Evolutionary conservation across 35 echinoderm and acorn worm genomes (phyloP), one percentile per base, ranked within the genome.

Genomic region (Eucidaris tribuloides): DNA sequence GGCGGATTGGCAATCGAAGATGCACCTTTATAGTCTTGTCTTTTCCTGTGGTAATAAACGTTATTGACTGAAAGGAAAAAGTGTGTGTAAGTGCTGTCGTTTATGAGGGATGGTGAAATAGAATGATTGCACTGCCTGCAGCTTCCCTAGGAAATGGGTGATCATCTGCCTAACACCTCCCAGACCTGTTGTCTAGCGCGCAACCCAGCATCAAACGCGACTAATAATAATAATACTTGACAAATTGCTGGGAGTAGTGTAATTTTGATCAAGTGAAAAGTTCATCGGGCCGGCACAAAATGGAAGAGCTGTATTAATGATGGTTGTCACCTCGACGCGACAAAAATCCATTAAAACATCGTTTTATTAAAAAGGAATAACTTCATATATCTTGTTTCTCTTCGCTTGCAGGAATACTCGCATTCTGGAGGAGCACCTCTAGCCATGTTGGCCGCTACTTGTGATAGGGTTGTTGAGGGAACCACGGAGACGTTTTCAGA

Each of bases 391-490:
- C 68, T 41, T 74, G 36, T 74, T 42, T 74, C 64, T 68, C 35
- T 68, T 68, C 48, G 9, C 37, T 40, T 74, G 41, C 68, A 74
- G 68, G 68, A 19, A 41, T 36, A 22, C 18, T 74, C 41, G 68
- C 34, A 36, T 41, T 42, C 29, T 42, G 68, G 68, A 74, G n/a
- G 9, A 11, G 48, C 76, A 49, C 94, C 94, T 24, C 86, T 97
- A 50, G 94, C 89, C 29, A 89, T 97, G 86, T 68, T 97, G 38
- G 90, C 90, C 35, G 94, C 89, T 22, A 97, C 94, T 19, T 97
- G 94, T 58, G 91, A 92, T 25, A 82, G 87, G 79, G 86, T 97
- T 27, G 94, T 84, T 37, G 71, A 45, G 31, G 70, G 39, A 22
- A 68, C 32, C 55, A 83, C 88, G 44, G 63, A 83, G 60, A 79